These are phyloP conservation scores for Chionoecetes opilio DNA, from an alignment of 1,140 invertebrate genomes.

Conservation along the genomic window DNA sequence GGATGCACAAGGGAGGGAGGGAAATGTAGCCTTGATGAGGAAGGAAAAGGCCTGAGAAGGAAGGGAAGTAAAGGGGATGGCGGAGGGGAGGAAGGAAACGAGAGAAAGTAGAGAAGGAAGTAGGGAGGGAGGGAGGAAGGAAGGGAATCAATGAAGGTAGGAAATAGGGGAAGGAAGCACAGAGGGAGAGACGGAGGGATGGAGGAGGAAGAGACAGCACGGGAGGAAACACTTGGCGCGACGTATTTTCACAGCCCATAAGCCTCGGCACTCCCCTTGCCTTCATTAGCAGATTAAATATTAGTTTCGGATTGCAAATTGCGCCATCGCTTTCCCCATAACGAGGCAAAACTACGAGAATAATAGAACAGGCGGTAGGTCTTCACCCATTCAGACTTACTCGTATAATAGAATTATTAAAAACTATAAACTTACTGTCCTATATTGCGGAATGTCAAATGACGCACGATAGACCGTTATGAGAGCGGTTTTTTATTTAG, in stretches of 20 bases:
- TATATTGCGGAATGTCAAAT: too few species aligned
- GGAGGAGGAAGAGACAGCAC: neutral
- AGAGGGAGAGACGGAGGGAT: conserved; percentile 31
- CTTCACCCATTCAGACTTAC: neutral
- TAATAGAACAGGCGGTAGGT: neutral
- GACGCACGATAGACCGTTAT: too few species aligned
- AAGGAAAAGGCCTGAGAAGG: neutral
- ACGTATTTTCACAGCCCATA: neutral
- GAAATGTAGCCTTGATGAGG: too few species aligned
- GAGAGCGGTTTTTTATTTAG: too few species aligned
- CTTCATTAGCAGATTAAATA: conserved; percentile 30
- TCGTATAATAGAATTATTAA: too few species aligned
- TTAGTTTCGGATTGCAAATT: neutral
- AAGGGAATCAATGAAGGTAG: neutral
- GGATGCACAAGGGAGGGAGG: neutral
- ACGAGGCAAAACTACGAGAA: conserved; percentile 15
- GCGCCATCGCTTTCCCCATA: conserved; percentile 1
- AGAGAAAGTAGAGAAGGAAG: conserved; percentile 16
- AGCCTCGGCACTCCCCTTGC: neutral
- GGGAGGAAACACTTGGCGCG: neutral
- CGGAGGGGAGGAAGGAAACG: neutral
- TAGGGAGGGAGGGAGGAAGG: neutral
- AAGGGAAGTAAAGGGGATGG: neutral
- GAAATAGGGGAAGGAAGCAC: conserved; percentile 6
- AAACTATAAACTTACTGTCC: too few species aligned